Evolutionary conservation across 2,888 invertebrate species (phyloP).

Genomic region (Drosophila diplacantha): DNA sequence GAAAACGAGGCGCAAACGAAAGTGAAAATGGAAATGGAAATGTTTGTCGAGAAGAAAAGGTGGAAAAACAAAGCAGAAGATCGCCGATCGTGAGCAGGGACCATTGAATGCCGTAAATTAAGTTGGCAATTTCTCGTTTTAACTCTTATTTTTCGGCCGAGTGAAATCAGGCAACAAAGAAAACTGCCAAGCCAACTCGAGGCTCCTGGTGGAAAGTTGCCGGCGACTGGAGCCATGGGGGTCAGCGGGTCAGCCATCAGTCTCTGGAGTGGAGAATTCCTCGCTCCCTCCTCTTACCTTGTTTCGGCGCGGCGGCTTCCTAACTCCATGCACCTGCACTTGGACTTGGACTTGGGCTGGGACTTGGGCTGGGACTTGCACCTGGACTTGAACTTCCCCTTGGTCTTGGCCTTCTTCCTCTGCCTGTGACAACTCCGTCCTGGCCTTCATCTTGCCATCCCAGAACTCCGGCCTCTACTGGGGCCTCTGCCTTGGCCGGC

Average conservation of each 20-base stretch:
- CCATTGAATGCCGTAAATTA: constrained; percentile 62
- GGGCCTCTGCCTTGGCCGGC: background rate
- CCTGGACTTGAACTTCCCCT: accelerated
- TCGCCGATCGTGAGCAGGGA: constrained; percentile 28
- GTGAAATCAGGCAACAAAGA: constrained; percentile 53
- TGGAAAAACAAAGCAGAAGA: constrained; percentile 49
- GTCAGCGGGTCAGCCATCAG: constrained; percentile 11
- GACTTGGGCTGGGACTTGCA: background rate
- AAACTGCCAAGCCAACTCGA: constrained; percentile 8
- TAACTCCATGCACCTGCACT: background rate
- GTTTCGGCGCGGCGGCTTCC: constrained; percentile 21
- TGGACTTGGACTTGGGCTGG: background rate
- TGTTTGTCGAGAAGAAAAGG: constrained; percentile 40
- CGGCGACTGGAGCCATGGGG: constrained; percentile 2
- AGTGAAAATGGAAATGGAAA: constrained; percentile 46
- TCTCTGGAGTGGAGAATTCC: background rate
- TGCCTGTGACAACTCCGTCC: background rate
- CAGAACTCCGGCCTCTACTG: constrained; percentile 8
- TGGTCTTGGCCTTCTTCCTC: background rate
- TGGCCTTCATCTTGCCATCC: constrained; percentile 3
- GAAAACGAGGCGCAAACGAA: constrained; percentile 43
- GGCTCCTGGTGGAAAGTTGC: constrained; percentile 27
- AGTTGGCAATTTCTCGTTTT: constrained; percentile 66
- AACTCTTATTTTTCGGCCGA: background rate
- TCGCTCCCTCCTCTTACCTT: constrained; percentile 15